Evolutionary conservation across 2,797 vertebrate species (phyloP).

Genomic region (Sebastes variabilis): DNA sequence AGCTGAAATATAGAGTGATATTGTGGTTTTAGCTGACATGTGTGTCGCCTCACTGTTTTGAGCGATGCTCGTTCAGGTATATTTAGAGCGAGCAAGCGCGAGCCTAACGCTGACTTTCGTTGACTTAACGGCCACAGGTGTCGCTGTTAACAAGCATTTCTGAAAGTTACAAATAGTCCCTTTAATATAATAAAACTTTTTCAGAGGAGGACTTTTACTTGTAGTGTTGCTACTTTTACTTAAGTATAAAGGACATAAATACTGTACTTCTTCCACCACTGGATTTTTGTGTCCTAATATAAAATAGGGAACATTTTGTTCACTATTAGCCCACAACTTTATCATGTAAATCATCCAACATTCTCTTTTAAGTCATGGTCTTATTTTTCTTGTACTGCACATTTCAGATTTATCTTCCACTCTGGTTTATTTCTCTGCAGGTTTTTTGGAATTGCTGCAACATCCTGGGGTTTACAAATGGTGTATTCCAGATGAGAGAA

Average conservation of each 20-base stretch:
- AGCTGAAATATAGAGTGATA: too few species aligned
- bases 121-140: too few species aligned
- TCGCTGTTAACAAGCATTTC: too few species aligned
- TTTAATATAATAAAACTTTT: not conserved
- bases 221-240: not conserved
- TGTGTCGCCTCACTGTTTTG: too few species aligned
- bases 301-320: not conserved
- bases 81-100: too few species aligned
- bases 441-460: not conserved
- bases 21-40: too few species aligned
- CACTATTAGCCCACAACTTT: not conserved
- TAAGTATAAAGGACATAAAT: not conserved
- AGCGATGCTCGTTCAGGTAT: too few species aligned
- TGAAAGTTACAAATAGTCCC: too few species aligned
- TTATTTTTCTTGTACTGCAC: not conserved
- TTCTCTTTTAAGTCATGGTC: not conserved
- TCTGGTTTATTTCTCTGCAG: not conserved
- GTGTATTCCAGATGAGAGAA: slow-evolving; percentile 10
- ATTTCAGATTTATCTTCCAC: not conserved
- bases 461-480: slow-evolving; percentile 5
- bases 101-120: too few species aligned
- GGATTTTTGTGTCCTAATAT: not conserved
- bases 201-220: not conserved
- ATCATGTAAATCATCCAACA: not conserved
- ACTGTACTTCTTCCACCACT: not conserved